Conservation (phyloP, 1,140 invertebrate genomes). For the Heliconius eleuchia region DNA sequence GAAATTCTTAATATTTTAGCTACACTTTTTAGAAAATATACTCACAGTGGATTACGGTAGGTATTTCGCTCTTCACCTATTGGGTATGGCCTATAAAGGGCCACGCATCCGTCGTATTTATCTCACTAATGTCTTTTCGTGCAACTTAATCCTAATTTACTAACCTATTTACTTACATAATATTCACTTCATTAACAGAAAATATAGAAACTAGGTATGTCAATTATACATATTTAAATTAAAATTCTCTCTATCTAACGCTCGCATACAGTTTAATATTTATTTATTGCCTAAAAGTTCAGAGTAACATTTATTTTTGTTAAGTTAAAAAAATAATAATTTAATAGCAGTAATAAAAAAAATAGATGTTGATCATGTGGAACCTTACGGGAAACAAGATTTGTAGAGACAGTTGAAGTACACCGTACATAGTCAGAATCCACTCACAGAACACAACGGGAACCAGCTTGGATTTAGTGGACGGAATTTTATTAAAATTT, state of each 20-base stretch:
- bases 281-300: slow-evolving; percentile 24
- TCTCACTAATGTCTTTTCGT: slow-evolving; percentile 76
- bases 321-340: background rate
- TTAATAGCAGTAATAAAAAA: background rate
- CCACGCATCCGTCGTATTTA: slow-evolving; percentile 37
- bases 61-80: background rate
- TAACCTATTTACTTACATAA: slow-evolving; percentile 28
- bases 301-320: slow-evolving; percentile 15
- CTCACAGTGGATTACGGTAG: background rate
- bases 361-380: background rate
- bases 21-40: slow-evolving; percentile 8
- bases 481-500: slow-evolving; percentile 34
- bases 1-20: background rate
- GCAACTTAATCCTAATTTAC: slow-evolving; percentile 42
- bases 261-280: background rate
- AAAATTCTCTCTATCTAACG: background rate
- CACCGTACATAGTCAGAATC: background rate
- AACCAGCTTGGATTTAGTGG: slow-evolving; percentile 18
- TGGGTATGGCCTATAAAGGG: background rate
- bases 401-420: background rate
- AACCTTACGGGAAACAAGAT: background rate
- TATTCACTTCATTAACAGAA: slow-evolving; percentile 18
- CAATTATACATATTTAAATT: background rate
- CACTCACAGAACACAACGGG: slow-evolving; percentile 7
- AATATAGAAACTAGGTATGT: background rate